Percentiles rank a stretch among this genome's conserved stretches.
Conservation (phyloP, 2,797 vertebrate species). For the Pseudochaenichthys georgianus region DNA sequence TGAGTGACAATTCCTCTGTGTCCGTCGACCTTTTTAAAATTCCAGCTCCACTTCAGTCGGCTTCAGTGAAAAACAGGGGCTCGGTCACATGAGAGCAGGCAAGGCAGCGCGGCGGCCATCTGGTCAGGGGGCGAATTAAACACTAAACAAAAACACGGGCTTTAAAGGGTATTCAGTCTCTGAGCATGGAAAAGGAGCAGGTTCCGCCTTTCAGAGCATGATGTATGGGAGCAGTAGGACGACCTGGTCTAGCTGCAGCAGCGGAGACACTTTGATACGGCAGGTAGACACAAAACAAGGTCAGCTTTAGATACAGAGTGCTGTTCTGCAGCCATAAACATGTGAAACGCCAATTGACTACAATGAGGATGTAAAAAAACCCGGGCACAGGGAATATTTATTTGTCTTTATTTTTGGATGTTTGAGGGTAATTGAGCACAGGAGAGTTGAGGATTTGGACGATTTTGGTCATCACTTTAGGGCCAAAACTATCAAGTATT, state of each 20-base stretch:
- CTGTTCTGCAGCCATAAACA: background rate
- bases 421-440: background rate
- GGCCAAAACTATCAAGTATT: background rate
- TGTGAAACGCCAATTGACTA: background rate
- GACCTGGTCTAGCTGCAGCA: conserved; percentile 11
- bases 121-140: conserved; percentile 75
- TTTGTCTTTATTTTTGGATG: background rate
- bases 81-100: conserved; percentile 70
- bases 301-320: background rate
- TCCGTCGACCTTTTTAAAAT: conserved; percentile 82
- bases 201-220: conserved; percentile 35
- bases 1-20: conserved; percentile 79
- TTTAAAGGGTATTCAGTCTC: conserved; percentile 53
- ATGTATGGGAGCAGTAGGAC: conserved; percentile 23
- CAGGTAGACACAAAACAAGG: conserved; percentile 18
- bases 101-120: conserved; percentile 68
- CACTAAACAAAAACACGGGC: conserved; percentile 68
- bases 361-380: background rate
- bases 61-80: conserved; percentile 57
- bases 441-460: background rate
- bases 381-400: background rate
- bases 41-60: conserved; percentile 71
- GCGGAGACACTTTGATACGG: conserved; percentile 20
- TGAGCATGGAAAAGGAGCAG: conserved; percentile 23
- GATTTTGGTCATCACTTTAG: too few species aligned